These are phyloP conservation scores for Bombus waltoni DNA, from an alignment of 1,140 invertebrate species.

Conservation along the genomic window DNA sequence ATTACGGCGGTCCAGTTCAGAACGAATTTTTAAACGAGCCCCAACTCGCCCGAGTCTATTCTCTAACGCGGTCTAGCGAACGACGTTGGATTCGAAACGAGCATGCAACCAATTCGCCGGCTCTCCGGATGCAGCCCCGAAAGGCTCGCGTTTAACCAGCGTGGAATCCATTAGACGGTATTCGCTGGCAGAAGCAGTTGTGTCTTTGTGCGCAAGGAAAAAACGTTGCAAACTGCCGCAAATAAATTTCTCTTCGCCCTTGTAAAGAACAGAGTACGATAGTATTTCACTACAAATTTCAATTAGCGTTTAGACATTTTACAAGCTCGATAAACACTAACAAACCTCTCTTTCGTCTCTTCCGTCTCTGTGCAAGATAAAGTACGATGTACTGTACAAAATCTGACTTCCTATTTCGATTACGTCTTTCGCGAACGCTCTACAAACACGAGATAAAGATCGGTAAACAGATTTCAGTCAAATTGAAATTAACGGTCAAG, in stretches of 20 bases:
- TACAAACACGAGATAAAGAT: slow-evolving; percentile 57
- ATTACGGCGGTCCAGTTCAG: slow-evolving; percentile 16
- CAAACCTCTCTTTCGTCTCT: too few relatives aligned
- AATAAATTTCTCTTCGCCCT: too few relatives aligned
- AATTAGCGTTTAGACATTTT: too few relatives aligned
- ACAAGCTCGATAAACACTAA: too few relatives aligned
- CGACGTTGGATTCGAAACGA: neutral
- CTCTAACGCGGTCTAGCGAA: neutral
- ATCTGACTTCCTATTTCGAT: too few relatives aligned
- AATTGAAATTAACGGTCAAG: neutral
- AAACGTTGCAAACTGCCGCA: too few relatives aligned
- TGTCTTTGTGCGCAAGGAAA: too few relatives aligned
- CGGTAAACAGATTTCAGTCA: neutral
- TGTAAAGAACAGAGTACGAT: too few relatives aligned
- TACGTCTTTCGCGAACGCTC: neutral
- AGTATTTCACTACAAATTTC: too few relatives aligned
- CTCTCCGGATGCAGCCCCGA: too few relatives aligned
- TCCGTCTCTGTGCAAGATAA: too few relatives aligned
- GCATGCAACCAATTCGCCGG: neutral
- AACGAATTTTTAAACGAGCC: slow-evolving; percentile 34
- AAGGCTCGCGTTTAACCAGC: neutral
- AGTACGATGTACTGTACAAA: too few relatives aligned
- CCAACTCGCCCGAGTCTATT: neutral
- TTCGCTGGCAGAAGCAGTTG: slow-evolving; percentile 3
- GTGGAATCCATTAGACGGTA: slow-evolving; percentile 49